Percentiles rank a stretch among this genome's conserved stretches.
These are phyloP conservation scores for Oryzias sinensis DNA, from an alignment of 2,797 vertebrate species.

Conservation along the genomic window DNA sequence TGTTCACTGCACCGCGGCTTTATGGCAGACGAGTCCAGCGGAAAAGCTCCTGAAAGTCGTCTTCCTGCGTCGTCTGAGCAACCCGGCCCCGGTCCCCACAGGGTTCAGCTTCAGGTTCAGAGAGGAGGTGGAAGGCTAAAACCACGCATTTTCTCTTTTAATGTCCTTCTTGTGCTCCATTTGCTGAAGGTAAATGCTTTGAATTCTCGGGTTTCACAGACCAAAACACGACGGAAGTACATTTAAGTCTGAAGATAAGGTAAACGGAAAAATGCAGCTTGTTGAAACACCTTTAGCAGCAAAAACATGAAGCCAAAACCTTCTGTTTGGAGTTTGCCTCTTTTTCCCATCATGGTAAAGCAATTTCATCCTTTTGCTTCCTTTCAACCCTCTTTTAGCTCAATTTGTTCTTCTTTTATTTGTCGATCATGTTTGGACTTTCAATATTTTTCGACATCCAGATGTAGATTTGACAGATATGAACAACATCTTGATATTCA, in stretches of 20 bases:
- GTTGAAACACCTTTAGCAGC: not conserved
- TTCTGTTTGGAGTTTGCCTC: not conserved
- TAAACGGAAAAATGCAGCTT: not conserved
- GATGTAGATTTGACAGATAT: too few species aligned
- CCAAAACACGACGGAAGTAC: not conserved
- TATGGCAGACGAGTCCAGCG: constrained; percentile 55
- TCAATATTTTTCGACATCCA: too few species aligned
- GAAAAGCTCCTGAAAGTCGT: constrained; percentile 32
- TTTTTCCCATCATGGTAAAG: too few species aligned
- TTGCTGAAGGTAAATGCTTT: constrained; percentile 15
- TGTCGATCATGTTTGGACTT: too few species aligned
- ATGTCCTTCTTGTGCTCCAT: not conserved
- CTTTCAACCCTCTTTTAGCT: too few species aligned
- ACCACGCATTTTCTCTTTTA: not conserved
- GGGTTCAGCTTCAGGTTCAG: constrained; percentile 28
- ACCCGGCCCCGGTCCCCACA: constrained; percentile 9
- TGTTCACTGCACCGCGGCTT: constrained; percentile 71
- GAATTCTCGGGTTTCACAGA: not conserved
- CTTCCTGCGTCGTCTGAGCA: constrained; percentile 38
- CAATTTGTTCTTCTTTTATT: too few species aligned
- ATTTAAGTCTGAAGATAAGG: not conserved
- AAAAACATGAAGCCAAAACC: not conserved
- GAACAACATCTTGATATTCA: too few species aligned
- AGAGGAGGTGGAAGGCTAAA: not conserved
- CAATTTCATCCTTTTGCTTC: too few species aligned